Evolutionary conservation across 2,113 vertebrate species (phyloP), one percentile per base, ranked within the genome.

Genomic region (Corythornis cristatus): DNA sequence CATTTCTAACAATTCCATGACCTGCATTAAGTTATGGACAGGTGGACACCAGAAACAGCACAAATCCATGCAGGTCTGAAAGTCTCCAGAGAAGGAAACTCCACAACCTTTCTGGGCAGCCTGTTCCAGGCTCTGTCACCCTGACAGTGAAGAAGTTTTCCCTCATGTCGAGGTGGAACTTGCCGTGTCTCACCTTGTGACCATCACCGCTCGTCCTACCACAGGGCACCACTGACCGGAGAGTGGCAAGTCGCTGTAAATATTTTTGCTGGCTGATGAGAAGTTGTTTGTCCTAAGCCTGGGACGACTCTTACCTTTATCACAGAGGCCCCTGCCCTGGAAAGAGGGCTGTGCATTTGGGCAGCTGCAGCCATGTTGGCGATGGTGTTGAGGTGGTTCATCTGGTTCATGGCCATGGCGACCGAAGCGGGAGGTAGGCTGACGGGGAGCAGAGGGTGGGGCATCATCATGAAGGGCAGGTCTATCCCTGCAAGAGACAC

Each of bases 351-450:
- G 96, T 98, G 98, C 98, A 98, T 98, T 97, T 99, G 98, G 62
- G 98, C 98, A 77, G 98, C 97, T 48, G 98, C 98, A 14, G 98
- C 98, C 98, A 99, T 98, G 97, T 99, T 99, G 67, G 98, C 98
- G 61, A 99, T 98, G 65, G 98, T 98, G 91, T 98, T 98, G 91
- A 99, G 98, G 97, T 99, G 99, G 97, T 98, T 99, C 99, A 99
- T 99, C 97, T 99, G 99, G 96, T 98, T 99, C 98, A 99, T 99
- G 77, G 99, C 98, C 99, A 99, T 99, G 86, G 99, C 98, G 66
- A 99, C 98, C 33, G 98, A 98, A 92, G 98, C 98, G 14, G 98
- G 98, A 94, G 99, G 99, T 96, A 99, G 98, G 97, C 98, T 98
- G 97, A 99, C 98, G 11, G 98, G 99, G 88, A 99, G 98, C 89